A percentile compares a stretch with the other conserved stretches of the same genome.
These are phyloP conservation scores for Motacilla tschutschensis DNA, from an alignment of 2,113 vertebrate genomes.

Conservation along the genomic window DNA sequence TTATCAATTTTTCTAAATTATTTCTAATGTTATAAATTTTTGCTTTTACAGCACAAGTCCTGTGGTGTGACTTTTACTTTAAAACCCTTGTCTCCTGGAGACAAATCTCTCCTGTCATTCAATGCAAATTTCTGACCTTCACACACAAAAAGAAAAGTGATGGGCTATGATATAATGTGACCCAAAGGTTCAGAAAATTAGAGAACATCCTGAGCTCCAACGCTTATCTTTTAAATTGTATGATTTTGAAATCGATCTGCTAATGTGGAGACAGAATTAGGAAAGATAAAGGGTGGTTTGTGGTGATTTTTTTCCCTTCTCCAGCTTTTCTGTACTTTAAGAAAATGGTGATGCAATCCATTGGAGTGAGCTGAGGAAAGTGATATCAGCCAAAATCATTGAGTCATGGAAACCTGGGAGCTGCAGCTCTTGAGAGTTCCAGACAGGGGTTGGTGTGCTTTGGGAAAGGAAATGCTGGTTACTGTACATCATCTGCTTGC, in stretches of 20 bases:
- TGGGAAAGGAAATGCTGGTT: neutral
- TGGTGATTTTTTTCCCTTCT: neutral
- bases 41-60: neutral
- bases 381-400: neutral
- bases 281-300: neutral
- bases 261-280: neutral
- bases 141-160: neutral
- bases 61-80: neutral
- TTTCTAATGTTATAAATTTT: neutral
- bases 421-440: neutral
- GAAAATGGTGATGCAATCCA: neutral
- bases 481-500: neutral
- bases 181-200: neutral
- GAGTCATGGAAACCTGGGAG: neutral
- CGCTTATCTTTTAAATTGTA: neutral
- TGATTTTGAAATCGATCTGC: neutral
- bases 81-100: neutral
- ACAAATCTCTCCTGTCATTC: neutral
- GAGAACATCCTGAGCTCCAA: neutral
- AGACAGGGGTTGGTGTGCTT: neutral
- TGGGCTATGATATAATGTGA: neutral
- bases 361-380: neutral
- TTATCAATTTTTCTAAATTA: neutral
- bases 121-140: neutral
- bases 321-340: neutral